Base-by-base conservation (phyloP, 1,140 invertebrate genomes). In the Pachypeltis micranthus region DNA sequence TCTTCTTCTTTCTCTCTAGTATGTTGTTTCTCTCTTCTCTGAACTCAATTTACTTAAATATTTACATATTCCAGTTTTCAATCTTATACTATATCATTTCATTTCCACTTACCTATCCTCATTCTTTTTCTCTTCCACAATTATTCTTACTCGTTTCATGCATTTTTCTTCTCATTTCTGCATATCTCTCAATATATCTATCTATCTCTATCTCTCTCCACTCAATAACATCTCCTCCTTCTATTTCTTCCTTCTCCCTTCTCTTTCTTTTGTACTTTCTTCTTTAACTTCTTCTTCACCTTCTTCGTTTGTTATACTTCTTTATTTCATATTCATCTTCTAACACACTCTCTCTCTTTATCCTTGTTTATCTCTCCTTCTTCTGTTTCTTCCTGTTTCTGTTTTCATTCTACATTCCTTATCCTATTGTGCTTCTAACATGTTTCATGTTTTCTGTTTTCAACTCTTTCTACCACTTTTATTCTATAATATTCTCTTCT, bases 341-440 rank as follows among this genome's bases (percentile, higher is more conserved):
- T 47, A 19, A 19, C 59, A 2, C 25, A 44, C 28, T 29, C 14
- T 47, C 21, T 61, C 28, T 44, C 59, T 61, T 34, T 55, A 26
- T 29, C 21, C n/a, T 29, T 28, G 7, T 29, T 14, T 19, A n/a
- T 23, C 21, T 19, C 21, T 62, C 24, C 24, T 27, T 55, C 39
- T 61, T 61, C 59, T 51, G 44, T 27, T 26, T 54, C 47, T 54
- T 27, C 23, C 61, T 62, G 2, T 54, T 23, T 62, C 47, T 23
- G n/a, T 19, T 62, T 23, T 62, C 47, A 3, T 14, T 55, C 61
- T 21, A 51, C 21, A 21, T 10, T 51, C 21, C 19, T 51, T 51
- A 10, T 51, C 23, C 47, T 10, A 14, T 10, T 21, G 21, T 51
- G 12, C 3, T 51, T 51, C 7, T 51, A 39, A 39, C 7, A 7